phyloP scores from a whole-genome alignment of 1,140 invertebrate species.

The Hylaeus volcanicus region DNA sequence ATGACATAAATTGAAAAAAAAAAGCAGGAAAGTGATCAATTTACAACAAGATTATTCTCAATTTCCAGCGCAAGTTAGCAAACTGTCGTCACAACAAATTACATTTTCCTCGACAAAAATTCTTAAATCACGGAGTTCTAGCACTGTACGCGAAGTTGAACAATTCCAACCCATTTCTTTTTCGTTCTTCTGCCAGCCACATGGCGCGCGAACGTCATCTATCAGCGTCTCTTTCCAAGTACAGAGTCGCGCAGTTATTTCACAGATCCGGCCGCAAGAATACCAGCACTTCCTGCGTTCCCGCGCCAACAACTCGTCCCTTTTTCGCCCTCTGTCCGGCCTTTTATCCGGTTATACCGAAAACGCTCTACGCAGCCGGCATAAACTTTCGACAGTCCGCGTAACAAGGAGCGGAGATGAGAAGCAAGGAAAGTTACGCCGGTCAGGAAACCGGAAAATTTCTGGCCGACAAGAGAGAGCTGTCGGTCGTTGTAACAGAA shows the following conservation, averaged over 20 bases:
- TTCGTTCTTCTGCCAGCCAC: not conserved
- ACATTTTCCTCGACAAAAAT: too few relatives aligned
- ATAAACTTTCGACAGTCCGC: constrained; percentile 68
- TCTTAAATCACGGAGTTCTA: not conserved
- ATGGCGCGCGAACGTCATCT: not conserved
- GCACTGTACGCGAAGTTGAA: not conserved
- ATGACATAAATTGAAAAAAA: too few relatives aligned
- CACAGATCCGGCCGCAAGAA: constrained; percentile 30
- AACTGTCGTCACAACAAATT: too few relatives aligned
- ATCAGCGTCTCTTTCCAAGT: constrained; percentile 7
- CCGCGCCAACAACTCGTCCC: constrained; percentile 38
- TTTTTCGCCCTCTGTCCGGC: constrained; percentile 37
- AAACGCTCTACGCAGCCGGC: constrained; percentile 40
- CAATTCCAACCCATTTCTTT: not conserved
- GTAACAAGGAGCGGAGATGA: constrained; percentile 72
- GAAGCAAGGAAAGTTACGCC: constrained; percentile 73
- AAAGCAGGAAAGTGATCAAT: too few relatives aligned
- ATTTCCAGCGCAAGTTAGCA: too few relatives aligned
- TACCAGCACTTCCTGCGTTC: constrained; percentile 16
- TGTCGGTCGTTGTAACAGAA: constrained; percentile 37
- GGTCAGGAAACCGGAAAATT: constrained; percentile 72
- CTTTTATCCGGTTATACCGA: constrained; percentile 46
- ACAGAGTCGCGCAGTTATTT: constrained; percentile 1
- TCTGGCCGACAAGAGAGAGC: constrained; percentile 66
- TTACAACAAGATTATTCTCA: too few relatives aligned